Base-by-base conservation (phyloP, 2,888 invertebrate species). In the Folsomia candida region DNA sequence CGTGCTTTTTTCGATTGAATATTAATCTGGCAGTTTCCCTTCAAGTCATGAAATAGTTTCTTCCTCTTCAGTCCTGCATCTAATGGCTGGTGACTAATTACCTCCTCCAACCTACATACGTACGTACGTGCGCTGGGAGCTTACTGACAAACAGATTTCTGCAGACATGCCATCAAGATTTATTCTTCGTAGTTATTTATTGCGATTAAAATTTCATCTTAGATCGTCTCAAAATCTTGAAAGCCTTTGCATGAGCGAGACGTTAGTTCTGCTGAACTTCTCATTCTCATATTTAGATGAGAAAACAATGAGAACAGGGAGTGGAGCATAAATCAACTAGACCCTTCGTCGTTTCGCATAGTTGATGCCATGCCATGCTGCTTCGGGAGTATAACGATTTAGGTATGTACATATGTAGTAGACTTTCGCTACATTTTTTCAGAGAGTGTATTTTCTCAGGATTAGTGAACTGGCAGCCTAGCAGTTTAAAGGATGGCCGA, bases 21-120 rank as follows among this genome's bases (percentile, higher is more conserved):
- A 54, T 54, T 60, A 60, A 60, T 60, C 24, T 60, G 67, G 37
- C 61, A 63, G 47, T 25, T 51, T 24, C 64, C 11, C 54, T 14
- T 28, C 22, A 25, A 61, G 59, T 51, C 51, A 68, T 20, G 61
- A 63, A 68, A 63, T 20, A 68, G 47, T 37, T 25, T 26, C 60
- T 60, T 60, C 9, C 14, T 20, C 20, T 26, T 26, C 25, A 28
- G 14, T n/a, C n/a, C 27, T 37, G 51, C 54, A 20, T 58, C 63
- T 51, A 60, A 68, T 67, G 62, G 25, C 18, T 27, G 60, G 60
- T 27, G 26, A 60, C 60, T 27, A 54, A 54, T 54, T 18, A n/a
- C 54, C 37, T 37, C 37, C 37, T 37, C 14, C 37, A 37, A 37
- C 14, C 37, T n/a, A n/a, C 37, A 37, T 9, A 37, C 37, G 37